phyloP scores from a whole-genome alignment of 92 coral and sea anemone genomes.

The Bergia puertoricense region DNA sequence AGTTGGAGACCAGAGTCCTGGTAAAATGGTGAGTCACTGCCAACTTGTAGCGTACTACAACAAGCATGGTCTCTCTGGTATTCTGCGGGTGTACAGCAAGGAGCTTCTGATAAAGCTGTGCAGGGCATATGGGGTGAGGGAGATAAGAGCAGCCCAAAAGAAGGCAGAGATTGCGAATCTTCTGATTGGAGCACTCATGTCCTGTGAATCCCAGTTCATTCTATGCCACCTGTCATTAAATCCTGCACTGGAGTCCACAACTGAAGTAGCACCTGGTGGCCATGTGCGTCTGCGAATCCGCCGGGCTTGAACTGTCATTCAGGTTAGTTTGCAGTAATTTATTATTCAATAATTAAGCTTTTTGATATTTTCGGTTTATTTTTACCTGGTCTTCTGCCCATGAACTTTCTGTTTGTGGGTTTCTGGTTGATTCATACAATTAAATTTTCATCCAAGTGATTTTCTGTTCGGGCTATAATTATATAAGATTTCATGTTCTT shows the following conservation, averaged over 20 bases:
- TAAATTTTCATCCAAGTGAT: too few species aligned
- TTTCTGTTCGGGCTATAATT: too few species aligned
- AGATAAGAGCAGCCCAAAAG: not conserved
- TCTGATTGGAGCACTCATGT: not conserved
- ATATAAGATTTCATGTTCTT: too few species aligned
- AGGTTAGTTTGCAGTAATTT: too few species aligned
- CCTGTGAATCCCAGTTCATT: not conserved
- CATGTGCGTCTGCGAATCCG: not conserved
- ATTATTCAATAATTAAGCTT: too few species aligned
- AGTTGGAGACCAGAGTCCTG: not conserved
- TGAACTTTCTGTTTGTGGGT: too few species aligned
- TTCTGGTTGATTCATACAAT: too few species aligned
- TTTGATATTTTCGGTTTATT: too few species aligned
- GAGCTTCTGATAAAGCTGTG: not conserved
- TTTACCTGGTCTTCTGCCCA: too few species aligned
- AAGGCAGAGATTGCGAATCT: not conserved
- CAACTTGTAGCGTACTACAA: not conserved
- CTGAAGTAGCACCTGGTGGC: not conserved
- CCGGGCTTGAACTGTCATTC: not conserved
- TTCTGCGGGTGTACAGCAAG: not conserved
- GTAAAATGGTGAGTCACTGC: not conserved
- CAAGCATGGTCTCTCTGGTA: not conserved
- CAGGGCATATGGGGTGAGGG: slow-evolving; percentile 6
- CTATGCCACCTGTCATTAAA: not conserved
- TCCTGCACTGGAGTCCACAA: not conserved